Conservation (phyloP, 2,113 vertebrate species). For the Oceanodroma tethys region DNA sequence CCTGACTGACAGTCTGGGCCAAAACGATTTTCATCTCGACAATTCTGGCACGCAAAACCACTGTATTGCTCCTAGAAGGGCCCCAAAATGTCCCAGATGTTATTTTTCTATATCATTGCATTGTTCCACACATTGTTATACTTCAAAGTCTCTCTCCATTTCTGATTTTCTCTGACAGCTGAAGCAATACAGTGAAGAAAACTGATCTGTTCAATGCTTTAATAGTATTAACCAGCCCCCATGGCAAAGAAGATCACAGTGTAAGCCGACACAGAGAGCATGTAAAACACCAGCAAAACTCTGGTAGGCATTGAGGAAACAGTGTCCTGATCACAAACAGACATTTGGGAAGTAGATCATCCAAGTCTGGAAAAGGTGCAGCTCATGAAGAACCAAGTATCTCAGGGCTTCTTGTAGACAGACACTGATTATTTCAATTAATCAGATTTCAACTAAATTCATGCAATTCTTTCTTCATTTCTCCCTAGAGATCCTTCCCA, state of each 20-base stretch:
- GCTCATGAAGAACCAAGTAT: neutral
- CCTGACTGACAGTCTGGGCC: constrained; percentile 85
- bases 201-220: neutral
- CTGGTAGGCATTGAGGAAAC: neutral
- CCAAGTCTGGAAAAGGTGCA: neutral
- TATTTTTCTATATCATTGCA: neutral
- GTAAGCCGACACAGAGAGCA: neutral
- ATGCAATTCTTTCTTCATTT: neutral
- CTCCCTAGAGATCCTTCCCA: neutral
- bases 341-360: neutral
- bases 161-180: neutral
- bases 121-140: neutral
- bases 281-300: neutral
- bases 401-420: neutral
- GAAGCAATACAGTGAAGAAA: neutral
- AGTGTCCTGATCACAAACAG: neutral
- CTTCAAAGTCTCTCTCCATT: neutral
- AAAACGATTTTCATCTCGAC: constrained; percentile 73
- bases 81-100: neutral
- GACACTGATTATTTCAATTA: neutral
- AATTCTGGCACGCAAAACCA: constrained; percentile 87
- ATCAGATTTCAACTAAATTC: neutral
- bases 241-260: neutral
- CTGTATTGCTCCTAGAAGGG: constrained; percentile 80
- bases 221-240: neutral